These are phyloP conservation scores for Belgica antarctica DNA, from an alignment of 2,888 invertebrate genomes.

Conservation along the genomic window DNA sequence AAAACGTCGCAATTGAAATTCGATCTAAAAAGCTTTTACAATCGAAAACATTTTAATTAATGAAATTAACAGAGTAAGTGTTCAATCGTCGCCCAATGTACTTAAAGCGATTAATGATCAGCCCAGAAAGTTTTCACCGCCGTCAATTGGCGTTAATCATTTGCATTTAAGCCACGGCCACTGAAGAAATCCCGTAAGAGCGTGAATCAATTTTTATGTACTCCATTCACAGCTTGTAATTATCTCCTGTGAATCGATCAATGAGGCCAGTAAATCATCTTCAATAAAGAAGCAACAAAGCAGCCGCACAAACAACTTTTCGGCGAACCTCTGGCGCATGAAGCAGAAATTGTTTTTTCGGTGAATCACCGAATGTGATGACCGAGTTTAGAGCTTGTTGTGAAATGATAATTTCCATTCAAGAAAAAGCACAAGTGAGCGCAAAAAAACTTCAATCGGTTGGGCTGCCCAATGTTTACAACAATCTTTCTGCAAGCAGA, in stretches of 20 bases:
- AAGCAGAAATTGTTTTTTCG: not conserved
- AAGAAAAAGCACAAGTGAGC: no score
- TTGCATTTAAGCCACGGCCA: no score
- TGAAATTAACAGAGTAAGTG: no score
- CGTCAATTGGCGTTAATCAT: no score
- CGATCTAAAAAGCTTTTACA: no score
- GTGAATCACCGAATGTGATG: constrained; percentile 2
- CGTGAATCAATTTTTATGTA: constrained; percentile 11
- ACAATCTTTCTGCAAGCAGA: constrained; percentile 5
- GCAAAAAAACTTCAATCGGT: not conserved
- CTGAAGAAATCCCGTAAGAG: no score
- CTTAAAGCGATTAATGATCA: not conserved
- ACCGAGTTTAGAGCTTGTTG: not conserved
- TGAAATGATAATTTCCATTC: not conserved
- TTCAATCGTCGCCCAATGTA: not conserved
- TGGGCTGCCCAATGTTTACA: constrained; percentile 6
- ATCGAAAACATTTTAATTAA: no score
- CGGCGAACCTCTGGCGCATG: not conserved
- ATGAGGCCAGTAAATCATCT: constrained; percentile 17
- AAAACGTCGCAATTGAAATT: no score
- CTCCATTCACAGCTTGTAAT: constrained; percentile 24
- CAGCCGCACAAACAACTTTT: not conserved
- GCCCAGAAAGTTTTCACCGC: no score
- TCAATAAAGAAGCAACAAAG: not conserved
- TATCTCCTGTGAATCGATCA: constrained; percentile 7